Percentiles rank a stretch among this genome's conserved stretches.
phyloP scores from a whole-genome alignment of 2,797 vertebrate genomes.

The Trachops cirrhosus region DNA sequence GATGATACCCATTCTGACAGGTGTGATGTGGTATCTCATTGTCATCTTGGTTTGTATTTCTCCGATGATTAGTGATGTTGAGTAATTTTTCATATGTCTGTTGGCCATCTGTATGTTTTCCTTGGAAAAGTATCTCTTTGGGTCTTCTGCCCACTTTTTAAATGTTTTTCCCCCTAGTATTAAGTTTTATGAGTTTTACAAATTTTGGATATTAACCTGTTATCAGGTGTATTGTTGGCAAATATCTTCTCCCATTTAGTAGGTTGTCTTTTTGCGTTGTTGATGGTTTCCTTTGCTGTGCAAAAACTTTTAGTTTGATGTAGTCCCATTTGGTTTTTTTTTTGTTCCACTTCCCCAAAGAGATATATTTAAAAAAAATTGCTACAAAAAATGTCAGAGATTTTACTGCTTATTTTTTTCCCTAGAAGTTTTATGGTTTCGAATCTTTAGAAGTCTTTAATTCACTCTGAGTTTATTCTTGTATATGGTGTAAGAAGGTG shows the following conservation, averaged over 20 bases:
- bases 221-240: background rate
- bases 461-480: background rate
- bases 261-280: background rate
- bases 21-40: background rate
- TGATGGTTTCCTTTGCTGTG: background rate
- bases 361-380: background rate
- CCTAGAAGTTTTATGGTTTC: background rate
- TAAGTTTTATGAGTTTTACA: background rate
- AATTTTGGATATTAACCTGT: background rate
- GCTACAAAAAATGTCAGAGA: background rate
- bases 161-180: background rate
- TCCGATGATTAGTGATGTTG: background rate
- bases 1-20: background rate
- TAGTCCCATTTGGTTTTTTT: background rate
- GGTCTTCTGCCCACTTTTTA: background rate
- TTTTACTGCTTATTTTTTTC: background rate
- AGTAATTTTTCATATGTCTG: background rate
- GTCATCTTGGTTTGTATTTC: background rate
- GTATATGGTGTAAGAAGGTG: background rate
- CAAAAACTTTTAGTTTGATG: background rate
- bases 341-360: background rate
- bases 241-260: background rate
- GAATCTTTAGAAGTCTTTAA: background rate
- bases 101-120: background rate
- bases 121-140: background rate